Conservation (phyloP, 1,140 invertebrate genomes). For the Ceratosolen fusciceps region DNA sequence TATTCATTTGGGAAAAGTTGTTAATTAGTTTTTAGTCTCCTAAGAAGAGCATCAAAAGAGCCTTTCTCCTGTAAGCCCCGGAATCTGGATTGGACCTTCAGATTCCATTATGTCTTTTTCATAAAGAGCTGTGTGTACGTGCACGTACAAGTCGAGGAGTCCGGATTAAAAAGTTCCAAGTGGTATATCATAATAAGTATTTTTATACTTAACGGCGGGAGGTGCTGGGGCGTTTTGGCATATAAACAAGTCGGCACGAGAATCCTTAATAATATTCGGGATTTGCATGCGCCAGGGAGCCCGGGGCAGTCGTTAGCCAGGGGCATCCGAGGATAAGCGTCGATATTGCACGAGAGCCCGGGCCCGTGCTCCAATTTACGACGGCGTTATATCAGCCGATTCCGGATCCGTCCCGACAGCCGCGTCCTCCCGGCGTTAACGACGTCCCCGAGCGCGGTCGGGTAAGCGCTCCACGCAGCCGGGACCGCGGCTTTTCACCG, state of each 20-base stretch:
- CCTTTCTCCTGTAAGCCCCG: too few species aligned
- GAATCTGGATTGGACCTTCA: too few species aligned
- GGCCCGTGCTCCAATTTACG: constrained; percentile 21
- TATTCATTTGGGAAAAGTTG: too few species aligned
- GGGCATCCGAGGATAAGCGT: constrained; percentile 13
- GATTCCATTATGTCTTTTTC: too few species aligned
- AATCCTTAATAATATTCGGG: background rate
- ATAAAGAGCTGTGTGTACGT: too few species aligned
- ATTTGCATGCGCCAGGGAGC: constrained; percentile 14
- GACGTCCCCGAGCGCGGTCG: constrained; percentile 14
- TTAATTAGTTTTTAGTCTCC: too few species aligned
- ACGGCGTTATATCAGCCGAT: background rate
- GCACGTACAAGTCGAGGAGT: too few species aligned
- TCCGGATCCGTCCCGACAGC: background rate
- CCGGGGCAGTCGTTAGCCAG: too few species aligned
- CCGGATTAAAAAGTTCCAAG: too few species aligned
- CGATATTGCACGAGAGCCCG: background rate
- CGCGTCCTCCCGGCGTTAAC: constrained; percentile 17
- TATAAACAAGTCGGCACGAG: background rate
- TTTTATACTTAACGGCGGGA: background rate
- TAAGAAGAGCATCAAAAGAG: too few species aligned
- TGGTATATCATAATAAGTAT: background rate
- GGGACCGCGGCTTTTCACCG: background rate
- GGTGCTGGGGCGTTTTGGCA: background rate
- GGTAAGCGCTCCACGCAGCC: background rate